Percentiles rank a stretch among this genome's conserved stretches.
Evolutionary conservation across 2,113 vertebrate species (phyloP).

Genomic region (Gymnobelideus leadbeateri): DNA sequence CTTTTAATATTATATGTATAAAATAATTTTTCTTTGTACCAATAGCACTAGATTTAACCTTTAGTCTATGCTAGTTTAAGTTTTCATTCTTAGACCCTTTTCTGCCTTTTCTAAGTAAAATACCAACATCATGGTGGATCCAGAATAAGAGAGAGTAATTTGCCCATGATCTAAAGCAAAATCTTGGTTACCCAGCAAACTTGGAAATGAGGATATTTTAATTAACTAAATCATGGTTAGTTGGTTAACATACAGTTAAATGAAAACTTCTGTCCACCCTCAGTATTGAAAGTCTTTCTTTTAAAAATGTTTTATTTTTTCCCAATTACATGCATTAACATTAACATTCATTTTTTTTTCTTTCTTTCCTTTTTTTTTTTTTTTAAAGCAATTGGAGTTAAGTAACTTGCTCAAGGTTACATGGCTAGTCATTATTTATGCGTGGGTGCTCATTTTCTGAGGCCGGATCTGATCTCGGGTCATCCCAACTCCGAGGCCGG

Average conservation of each 20-base stretch:
- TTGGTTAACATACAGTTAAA: constrained; percentile 8
- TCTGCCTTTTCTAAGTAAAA: neutral
- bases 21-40: too few species aligned
- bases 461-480: too few species aligned
- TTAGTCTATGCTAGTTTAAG: neutral
- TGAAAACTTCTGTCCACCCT: neutral
- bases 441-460: too few species aligned
- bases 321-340: too few species aligned
- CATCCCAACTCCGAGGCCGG: too few species aligned
- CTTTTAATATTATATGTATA: too few species aligned
- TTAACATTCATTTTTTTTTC: too few species aligned
- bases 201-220: neutral
- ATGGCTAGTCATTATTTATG: too few species aligned
- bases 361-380: too few species aligned
- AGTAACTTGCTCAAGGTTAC: too few species aligned
- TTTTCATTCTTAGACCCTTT: neutral
- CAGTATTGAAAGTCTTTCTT: neutral
- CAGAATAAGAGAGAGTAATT: neutral
- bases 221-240: neutral
- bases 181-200: neutral
- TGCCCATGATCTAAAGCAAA: neutral
- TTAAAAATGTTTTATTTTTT: too few species aligned
- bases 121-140: neutral
- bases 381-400: too few species aligned
- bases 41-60: neutral